Evolutionary conservation across 2,797 vertebrate species (phyloP).

Genomic region (Crenichthys baileyi): DNA sequence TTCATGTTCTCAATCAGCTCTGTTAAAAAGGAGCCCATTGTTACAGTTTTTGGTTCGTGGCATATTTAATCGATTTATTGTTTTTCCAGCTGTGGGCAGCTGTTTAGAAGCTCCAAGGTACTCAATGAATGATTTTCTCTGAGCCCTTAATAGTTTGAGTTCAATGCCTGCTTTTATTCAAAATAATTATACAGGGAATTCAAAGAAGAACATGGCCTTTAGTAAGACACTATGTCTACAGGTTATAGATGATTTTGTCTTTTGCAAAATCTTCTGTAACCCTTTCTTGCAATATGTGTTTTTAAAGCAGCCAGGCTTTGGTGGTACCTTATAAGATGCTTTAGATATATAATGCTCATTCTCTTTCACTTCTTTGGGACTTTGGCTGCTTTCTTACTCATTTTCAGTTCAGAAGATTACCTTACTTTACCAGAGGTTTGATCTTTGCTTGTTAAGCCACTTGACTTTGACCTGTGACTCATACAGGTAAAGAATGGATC

Average conservation of each 20-base stretch:
- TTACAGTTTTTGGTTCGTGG: neutral
- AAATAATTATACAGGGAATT: neutral
- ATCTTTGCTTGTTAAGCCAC: neutral
- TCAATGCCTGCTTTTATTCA: neutral
- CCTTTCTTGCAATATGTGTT: neutral
- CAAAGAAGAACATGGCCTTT: constrained; percentile 26
- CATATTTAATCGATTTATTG: constrained; percentile 3
- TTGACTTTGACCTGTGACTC: neutral
- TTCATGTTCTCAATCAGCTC: constrained; percentile 19
- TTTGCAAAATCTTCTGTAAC: neutral
- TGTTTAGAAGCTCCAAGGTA: constrained; percentile 8
- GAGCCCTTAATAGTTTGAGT: neutral
- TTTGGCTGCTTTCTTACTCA: neutral
- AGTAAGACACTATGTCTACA: constrained; percentile 9
- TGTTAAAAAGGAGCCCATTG: constrained; percentile 17
- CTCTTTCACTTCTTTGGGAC: neutral
- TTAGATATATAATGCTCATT: neutral
- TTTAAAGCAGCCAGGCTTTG: neutral
- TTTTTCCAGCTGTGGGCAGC: neutral
- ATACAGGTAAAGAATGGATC: too few relatives aligned
- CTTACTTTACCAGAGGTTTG: neutral
- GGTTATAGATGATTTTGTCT: neutral
- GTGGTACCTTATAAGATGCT: neutral
- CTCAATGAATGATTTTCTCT: neutral
- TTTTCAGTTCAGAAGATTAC: neutral